phyloP scores from a whole-genome alignment of 2,113 vertebrate species.

The Pagrus major region DNA sequence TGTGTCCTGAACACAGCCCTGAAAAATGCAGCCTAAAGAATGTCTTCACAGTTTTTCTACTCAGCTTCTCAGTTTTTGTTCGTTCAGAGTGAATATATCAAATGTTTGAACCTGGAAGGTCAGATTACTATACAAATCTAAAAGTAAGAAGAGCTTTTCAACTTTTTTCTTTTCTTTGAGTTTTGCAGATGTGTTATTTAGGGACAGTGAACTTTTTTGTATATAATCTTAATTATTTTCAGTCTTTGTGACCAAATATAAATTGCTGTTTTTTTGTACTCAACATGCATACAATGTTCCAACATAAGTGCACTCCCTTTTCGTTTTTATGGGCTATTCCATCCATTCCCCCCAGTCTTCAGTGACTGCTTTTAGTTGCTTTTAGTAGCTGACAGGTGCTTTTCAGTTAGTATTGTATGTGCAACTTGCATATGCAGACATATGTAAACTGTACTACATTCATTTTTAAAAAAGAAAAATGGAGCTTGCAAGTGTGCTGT shows the following conservation, averaged over 20 bases:
- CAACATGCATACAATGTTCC: not conserved
- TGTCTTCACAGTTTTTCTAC: conserved; percentile 4
- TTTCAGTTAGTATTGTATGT: not conserved
- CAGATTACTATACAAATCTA: not conserved
- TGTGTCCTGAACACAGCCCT: not conserved
- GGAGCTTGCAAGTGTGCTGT: not conserved
- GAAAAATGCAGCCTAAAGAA: conserved; percentile 7
- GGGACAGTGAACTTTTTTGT: conserved; percentile 37
- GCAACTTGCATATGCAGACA: not conserved
- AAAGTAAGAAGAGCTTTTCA: not conserved
- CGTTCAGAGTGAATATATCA: not conserved
- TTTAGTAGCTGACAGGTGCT: not conserved
- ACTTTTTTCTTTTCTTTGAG: not conserved
- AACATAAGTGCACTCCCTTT: not conserved
- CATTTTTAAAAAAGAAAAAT: not conserved
- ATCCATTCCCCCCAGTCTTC: not conserved
- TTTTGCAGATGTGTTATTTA: conserved; percentile 14
- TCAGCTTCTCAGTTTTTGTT: not conserved
- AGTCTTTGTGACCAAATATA: conserved; percentile 53
- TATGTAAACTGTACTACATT: not conserved
- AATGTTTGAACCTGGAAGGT: not conserved
- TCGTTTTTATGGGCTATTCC: conserved; percentile 1
- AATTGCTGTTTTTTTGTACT: conserved; percentile 23
- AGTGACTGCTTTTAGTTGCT: not conserved
- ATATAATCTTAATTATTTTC: conserved; percentile 36